Conservation (phyloP, 2,113 vertebrate species). For the Alectura lathami region DNA sequence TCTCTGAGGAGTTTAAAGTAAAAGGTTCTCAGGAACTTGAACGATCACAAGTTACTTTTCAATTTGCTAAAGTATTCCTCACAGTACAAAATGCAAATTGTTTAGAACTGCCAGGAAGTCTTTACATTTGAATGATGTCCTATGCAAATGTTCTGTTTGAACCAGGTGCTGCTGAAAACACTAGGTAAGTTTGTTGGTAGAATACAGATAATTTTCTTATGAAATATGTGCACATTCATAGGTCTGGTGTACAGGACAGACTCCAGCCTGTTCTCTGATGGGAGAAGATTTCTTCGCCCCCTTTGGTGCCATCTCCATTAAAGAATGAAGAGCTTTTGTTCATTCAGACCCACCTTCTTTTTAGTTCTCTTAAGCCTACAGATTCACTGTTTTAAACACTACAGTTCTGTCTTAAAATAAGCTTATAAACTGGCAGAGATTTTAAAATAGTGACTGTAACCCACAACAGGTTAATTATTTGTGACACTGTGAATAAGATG, state of each 20-base stretch:
- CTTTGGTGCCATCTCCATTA: no score
- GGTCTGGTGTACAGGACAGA: accelerated
- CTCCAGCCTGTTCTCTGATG: not conserved
- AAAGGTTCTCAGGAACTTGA: not conserved
- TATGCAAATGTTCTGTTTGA: not conserved
- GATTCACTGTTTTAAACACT: not conserved
- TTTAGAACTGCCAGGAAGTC: not conserved
- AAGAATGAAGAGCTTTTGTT: not conserved
- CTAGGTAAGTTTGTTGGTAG: accelerated
- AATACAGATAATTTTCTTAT: not conserved
- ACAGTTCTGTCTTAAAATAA: not conserved
- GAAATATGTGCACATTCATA: not conserved
- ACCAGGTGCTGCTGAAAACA: not conserved
- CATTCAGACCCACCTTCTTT: not conserved
- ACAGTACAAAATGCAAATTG: not conserved
- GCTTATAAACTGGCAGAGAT: not conserved
- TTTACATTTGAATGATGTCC: not conserved
- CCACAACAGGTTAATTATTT: not conserved
- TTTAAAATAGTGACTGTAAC: not conserved
- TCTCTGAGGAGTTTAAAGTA: not conserved
- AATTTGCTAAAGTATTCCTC: not conserved
- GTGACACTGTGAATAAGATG: not conserved
- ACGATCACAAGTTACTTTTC: not conserved
- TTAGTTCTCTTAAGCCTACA: not conserved
- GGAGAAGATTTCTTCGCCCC: not conserved